Conservation (phyloP, 2,888 invertebrate species). For the Tupiocoris notatus region DNA sequence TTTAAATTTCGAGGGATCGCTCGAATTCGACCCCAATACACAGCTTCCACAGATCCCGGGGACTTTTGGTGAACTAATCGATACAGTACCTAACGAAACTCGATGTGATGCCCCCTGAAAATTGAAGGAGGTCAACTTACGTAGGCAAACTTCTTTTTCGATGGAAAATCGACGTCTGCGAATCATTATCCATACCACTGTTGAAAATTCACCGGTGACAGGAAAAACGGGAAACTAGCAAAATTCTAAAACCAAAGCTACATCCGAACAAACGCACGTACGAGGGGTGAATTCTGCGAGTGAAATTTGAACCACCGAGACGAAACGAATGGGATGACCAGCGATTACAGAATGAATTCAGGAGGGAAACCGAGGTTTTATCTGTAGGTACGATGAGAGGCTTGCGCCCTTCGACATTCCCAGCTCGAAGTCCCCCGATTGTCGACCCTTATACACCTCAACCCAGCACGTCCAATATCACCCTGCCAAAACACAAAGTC, state of each 20-base stretch:
- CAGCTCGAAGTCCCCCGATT: neutral
- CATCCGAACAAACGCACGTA: neutral
- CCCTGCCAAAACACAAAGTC: too few relatives aligned
- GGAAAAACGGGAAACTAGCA: too few relatives aligned
- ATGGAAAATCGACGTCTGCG: constrained; percentile 44
- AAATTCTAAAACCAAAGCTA: too few relatives aligned
- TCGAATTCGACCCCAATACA: too few relatives aligned
- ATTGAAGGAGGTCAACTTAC: constrained; percentile 36
- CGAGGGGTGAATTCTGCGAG: neutral
- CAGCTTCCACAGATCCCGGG: too few relatives aligned
- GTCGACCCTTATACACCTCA: neutral
- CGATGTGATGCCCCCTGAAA: too few relatives aligned
- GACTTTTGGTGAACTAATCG: too few relatives aligned
- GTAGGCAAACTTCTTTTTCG: constrained; percentile 47
- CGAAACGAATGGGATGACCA: neutral
- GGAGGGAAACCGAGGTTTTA: neutral
- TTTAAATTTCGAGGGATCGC: too few relatives aligned
- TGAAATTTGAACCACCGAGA: neutral
- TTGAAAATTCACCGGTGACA: too few relatives aligned
- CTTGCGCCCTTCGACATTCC: constrained; percentile 14
- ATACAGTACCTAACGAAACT: too few relatives aligned
- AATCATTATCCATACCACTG: neutral
- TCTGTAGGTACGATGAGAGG: neutral
- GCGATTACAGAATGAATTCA: constrained; percentile 2
- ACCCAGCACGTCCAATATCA: too few relatives aligned